These are phyloP conservation scores for Drosophila cyrtoloma DNA, from an alignment of 2,888 invertebrate genomes.

Conservation along the genomic window DNA sequence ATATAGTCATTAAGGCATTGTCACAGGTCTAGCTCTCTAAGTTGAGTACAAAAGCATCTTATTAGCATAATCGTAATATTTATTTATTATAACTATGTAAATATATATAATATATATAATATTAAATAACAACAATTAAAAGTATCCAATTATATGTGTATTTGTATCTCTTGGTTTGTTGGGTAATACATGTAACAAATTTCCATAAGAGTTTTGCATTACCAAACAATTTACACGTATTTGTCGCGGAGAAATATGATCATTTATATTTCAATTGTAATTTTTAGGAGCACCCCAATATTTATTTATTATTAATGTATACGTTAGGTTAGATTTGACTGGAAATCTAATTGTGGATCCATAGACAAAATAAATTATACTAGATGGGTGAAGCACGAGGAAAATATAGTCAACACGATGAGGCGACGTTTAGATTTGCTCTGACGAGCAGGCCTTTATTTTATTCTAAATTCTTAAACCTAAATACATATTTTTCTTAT, in stretches of 20 bases:
- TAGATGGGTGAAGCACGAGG: no score
- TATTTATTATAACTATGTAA: conserved; percentile 44
- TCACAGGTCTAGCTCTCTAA: conserved; percentile 46
- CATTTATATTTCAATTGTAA: neutral
- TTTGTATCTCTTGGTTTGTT: neutral
- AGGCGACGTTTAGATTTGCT: no score
- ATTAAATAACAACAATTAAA: neutral
- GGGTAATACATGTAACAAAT: neutral
- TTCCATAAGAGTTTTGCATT: neutral
- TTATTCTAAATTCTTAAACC: no score
- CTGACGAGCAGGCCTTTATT: no score
- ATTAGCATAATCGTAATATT: conserved; percentile 24
- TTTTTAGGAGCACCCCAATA: neutral
- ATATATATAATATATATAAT: neutral
- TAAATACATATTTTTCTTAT: no score
- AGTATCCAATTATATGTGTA: neutral
- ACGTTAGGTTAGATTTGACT: neutral
- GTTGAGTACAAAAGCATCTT: conserved; percentile 19
- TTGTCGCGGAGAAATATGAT: neutral
- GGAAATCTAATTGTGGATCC: neutral
- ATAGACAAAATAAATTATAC: neutral
- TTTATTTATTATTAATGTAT: neutral
- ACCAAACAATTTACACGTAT: neutral
- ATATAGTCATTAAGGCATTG: conserved; percentile 7
- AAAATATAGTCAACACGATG: no score